A percentile compares a stretch with the other conserved stretches of the same genome.
Conservation (phyloP, 2,113 vertebrate genomes). For the Aix galericulata region DNA sequence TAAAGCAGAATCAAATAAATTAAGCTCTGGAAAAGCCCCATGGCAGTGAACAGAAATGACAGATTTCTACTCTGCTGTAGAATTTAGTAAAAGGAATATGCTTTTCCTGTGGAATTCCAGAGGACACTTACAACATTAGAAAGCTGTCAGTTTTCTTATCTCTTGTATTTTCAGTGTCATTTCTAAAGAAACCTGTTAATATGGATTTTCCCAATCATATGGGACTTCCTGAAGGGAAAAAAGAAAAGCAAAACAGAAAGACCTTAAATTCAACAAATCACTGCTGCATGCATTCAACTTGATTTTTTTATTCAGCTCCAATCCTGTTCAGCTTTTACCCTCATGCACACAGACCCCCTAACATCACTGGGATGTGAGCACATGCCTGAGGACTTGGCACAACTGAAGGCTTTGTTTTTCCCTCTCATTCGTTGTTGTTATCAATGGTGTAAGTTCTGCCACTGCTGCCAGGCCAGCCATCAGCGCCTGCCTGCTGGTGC, state of each 20-base stretch:
- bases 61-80: neutral
- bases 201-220: neutral
- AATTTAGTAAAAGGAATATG: neutral
- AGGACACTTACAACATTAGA: neutral
- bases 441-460: neutral
- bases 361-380: neutral
- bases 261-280: neutral
- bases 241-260: neutral
- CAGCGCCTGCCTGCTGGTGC: neutral
- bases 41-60: neutral
- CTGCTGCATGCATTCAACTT: neutral
- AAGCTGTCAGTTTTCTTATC: neutral
- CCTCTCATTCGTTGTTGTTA: neutral
- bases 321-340: neutral
- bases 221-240: neutral
- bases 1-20: neutral
- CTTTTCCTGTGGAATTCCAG: neutral
- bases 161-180: neutral
- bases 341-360: neutral
- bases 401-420: neutral
- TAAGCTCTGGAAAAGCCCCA: neutral
- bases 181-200: neutral
- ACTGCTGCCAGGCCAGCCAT: neutral
- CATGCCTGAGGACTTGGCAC: neutral
- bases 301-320: neutral